These are phyloP conservation scores for Hemicordylus capensis DNA, from an alignment of 2,113 vertebrate species.

Conservation along the genomic window DNA sequence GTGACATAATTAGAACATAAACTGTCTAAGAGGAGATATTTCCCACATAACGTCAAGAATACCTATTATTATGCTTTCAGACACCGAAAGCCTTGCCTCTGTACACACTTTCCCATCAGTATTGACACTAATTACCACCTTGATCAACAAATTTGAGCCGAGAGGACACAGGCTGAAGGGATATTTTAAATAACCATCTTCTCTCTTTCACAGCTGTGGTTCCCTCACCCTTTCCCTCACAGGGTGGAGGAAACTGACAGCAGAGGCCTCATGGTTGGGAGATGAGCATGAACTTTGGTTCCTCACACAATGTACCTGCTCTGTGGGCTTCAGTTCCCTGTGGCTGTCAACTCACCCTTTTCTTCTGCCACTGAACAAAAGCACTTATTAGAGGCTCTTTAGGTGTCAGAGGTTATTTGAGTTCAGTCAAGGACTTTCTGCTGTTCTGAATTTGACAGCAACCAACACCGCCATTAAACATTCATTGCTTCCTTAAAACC, in stretches of 20 bases:
- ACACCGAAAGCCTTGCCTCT: slow-evolving; percentile 45
- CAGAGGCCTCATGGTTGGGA: background rate
- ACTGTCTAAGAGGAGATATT: background rate
- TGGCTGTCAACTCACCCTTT: slow-evolving; percentile 26
- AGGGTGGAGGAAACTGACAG: slow-evolving; percentile 1
- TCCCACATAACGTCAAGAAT: slow-evolving; percentile 35
- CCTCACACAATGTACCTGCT: slow-evolving; percentile 21
- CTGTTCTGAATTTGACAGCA: slow-evolving; percentile 66
- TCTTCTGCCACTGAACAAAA: slow-evolving; percentile 61
- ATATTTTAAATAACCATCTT: slow-evolving; percentile 24
- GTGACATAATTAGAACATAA: accelerated
- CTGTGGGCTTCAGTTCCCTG: slow-evolving; percentile 32
- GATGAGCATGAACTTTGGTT: background rate
- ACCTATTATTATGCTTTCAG: slow-evolving; percentile 38
- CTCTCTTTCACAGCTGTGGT: slow-evolving; percentile 16
- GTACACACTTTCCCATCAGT: slow-evolving; percentile 41
- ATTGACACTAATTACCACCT: slow-evolving; percentile 50
- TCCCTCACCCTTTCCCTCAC: background rate
- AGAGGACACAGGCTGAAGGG: slow-evolving; percentile 37
- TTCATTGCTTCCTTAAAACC: slow-evolving; percentile 57
- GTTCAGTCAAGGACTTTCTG: slow-evolving; percentile 71
- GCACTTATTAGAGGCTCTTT: slow-evolving; percentile 70
- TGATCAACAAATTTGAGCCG: slow-evolving; percentile 36
- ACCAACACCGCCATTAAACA: slow-evolving; percentile 63
- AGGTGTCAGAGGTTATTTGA: slow-evolving; percentile 65